Conservation (phyloP, 2,797 vertebrate genomes). For the Diceros bicornis region DNA sequence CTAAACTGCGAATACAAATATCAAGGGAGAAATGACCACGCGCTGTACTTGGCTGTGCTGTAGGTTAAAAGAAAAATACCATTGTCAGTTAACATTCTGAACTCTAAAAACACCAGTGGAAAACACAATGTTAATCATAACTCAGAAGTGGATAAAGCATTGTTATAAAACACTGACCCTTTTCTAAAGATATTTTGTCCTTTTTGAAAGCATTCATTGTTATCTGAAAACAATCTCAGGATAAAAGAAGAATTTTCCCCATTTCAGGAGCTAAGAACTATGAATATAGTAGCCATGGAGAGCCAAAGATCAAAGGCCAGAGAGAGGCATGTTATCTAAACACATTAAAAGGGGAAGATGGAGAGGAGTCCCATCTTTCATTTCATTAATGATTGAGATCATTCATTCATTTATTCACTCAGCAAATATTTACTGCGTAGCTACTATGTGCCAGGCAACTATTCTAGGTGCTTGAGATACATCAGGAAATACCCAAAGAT, state of each 20-base stretch:
- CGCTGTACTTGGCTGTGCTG: conserved; percentile 97
- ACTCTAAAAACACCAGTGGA: not conserved
- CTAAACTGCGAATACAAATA: conserved; percentile 98
- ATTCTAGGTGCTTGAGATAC: not conserved
- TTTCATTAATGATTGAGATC: not conserved
- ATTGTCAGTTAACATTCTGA: not conserved
- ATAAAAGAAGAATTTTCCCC: not conserved
- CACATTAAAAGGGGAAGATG: not conserved
- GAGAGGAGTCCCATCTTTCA: not conserved
- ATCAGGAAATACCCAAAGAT: not conserved
- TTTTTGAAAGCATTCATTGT: not conserved
- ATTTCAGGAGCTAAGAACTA: not conserved
- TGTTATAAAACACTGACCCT: not conserved
- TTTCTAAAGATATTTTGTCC: not conserved
- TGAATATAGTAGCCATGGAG: not conserved
- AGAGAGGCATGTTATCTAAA: not conserved
- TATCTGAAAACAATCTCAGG: not conserved
- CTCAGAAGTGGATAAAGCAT: not conserved
- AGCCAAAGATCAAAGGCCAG: not conserved
- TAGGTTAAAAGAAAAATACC: conserved; percentile 46
- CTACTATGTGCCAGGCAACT: not conserved
- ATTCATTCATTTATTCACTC: not conserved
- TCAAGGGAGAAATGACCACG: conserved; percentile 96
- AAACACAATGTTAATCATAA: not conserved
- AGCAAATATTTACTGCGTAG: not conserved